Evolutionary conservation across 1,140 invertebrate genomes (phyloP).

Genomic region (Alviniconcha marisindica): DNA sequence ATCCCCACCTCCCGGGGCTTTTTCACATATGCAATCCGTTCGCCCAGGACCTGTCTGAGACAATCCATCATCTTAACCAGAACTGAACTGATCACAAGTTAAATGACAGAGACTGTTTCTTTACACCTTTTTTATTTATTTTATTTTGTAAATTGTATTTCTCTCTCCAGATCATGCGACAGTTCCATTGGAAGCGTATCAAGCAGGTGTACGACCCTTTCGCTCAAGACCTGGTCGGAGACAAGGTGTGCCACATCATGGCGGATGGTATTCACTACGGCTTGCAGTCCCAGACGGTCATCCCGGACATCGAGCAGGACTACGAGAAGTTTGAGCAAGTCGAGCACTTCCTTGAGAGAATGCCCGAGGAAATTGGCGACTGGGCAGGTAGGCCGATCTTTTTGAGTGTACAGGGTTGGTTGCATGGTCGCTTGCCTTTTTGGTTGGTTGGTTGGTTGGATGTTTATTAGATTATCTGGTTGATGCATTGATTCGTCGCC

Average conservation of each 20-base stretch:
- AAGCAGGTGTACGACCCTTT: constrained; percentile 84
- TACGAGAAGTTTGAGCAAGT: constrained; percentile 42
- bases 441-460: not conserved
- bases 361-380: constrained; percentile 39
- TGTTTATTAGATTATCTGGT: not conserved
- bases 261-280: constrained; percentile 60
- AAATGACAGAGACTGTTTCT: no score
- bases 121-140: no score
- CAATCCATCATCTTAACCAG: no score
- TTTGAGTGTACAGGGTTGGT: not conserved
- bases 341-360: constrained; percentile 27
- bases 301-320: constrained; percentile 34
- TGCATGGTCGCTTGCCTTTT: not conserved
- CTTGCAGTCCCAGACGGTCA: constrained; percentile 28
- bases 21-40: no score
- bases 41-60: no score
- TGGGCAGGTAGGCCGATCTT: constrained; percentile 11
- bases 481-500: not conserved
- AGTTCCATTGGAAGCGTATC: constrained; percentile 82
- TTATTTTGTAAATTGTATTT: no score
- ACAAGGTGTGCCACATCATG: constrained; percentile 77
- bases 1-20: no score
- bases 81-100: no score
- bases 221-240: constrained; percentile 77
- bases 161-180: constrained; percentile 80